A percentile compares a stretch with the other conserved stretches of the same genome.
These are phyloP conservation scores for Salvelinus sp. DNA, from an alignment of 2,113 vertebrate genomes.

Conservation along the genomic window DNA sequence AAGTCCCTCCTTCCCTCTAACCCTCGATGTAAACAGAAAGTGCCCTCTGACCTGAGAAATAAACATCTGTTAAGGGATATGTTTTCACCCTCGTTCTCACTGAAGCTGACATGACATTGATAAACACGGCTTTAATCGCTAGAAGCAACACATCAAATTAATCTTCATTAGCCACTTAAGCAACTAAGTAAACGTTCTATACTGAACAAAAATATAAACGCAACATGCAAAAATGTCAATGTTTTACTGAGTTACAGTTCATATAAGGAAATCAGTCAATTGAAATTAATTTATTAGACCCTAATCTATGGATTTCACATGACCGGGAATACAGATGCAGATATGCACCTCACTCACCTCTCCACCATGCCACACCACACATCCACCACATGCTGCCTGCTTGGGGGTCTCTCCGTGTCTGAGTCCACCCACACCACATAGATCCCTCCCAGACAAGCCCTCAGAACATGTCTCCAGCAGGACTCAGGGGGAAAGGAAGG, in stretches of 20 bases:
- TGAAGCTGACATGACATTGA: slow-evolving; percentile 65
- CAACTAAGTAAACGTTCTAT: slow-evolving; percentile 41
- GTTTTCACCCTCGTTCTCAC: slow-evolving; percentile 67
- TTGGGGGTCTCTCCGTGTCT: background rate
- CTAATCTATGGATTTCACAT: too few relatives aligned
- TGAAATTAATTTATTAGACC: too few relatives aligned
- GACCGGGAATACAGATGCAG: too few relatives aligned
- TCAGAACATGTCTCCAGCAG: background rate
- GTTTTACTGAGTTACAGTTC: slow-evolving; percentile 7
- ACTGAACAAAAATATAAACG: slow-evolving; percentile 25
- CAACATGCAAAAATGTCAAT: slow-evolving; percentile 21
- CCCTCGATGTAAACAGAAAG: slow-evolving; percentile 71
- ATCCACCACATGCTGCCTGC: background rate
- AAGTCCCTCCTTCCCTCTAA: slow-evolving; percentile 65
- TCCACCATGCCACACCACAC: too few relatives aligned
- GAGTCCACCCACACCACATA: too few relatives aligned
- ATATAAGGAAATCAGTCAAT: slow-evolving; percentile 10
- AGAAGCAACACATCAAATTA: slow-evolving; percentile 67
- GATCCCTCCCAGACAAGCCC: background rate
- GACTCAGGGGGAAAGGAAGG: slow-evolving; percentile 6
- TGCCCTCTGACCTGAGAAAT: slow-evolving; percentile 73
- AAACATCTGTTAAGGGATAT: slow-evolving; percentile 75
- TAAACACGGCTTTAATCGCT: slow-evolving; percentile 71
- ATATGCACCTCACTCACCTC: too few relatives aligned
- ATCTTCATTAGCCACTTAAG: slow-evolving; percentile 65